A percentile compares a stretch with the other conserved stretches of the same genome.
phyloP scores from a whole-genome alignment of 2,888 invertebrate species.

The Eilema depressum region DNA sequence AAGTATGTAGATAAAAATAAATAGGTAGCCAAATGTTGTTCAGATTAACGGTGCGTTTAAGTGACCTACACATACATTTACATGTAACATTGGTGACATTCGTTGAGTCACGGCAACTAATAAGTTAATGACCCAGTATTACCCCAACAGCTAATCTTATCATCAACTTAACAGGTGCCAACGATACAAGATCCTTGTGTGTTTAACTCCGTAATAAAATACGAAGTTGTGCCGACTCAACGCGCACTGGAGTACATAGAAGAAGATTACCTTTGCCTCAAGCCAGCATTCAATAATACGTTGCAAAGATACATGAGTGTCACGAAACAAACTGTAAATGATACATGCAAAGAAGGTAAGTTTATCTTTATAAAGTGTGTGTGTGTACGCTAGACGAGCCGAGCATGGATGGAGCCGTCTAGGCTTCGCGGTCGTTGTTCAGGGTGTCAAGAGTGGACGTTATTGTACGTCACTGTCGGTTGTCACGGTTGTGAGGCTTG shows the following conservation, averaged over 20 bases:
- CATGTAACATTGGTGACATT: too few relatives aligned
- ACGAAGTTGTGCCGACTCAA: slow-evolving; percentile 71
- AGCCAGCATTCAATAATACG: slow-evolving; percentile 70
- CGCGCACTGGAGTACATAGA: slow-evolving; percentile 68
- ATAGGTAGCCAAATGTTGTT: too few relatives aligned
- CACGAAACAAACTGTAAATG: slow-evolving; percentile 66
- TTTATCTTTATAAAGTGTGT: background rate
- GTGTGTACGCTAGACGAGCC: background rate
- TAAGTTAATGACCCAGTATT: background rate
- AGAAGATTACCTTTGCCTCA: slow-evolving; percentile 76
- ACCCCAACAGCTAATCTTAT: background rate
- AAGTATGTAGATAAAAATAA: too few relatives aligned
- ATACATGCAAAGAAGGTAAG: slow-evolving; percentile 73
- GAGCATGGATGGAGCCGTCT: too few relatives aligned
- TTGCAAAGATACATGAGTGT: slow-evolving; percentile 78
- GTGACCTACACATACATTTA: too few relatives aligned
- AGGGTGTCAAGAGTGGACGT: too few relatives aligned
- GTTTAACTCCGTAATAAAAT: slow-evolving; percentile 79
- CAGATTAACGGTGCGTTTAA: too few relatives aligned
- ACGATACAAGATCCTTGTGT: slow-evolving; percentile 72
- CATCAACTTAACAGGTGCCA: slow-evolving; percentile 55
- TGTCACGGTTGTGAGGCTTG: too few relatives aligned
- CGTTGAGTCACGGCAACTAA: background rate
- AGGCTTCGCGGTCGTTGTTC: too few relatives aligned
- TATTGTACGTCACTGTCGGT: too few relatives aligned